phyloP scores from a whole-genome alignment of 2,113 vertebrate genomes.

The Circaetus cinerascens region DNA sequence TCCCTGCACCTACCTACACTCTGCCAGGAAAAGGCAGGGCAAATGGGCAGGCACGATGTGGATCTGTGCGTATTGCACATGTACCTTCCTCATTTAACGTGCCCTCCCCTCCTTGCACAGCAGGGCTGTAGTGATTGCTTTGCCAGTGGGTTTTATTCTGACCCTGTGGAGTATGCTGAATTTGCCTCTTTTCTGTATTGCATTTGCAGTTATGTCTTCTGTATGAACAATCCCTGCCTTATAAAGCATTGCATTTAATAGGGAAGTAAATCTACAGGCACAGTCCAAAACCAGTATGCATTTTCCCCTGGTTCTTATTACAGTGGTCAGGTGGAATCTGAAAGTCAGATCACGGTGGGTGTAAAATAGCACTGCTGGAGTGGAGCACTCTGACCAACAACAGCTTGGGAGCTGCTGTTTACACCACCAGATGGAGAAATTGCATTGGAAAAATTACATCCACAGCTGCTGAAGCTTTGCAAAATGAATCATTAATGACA shows the following conservation, averaged over 20 bases:
- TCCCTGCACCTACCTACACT: neutral
- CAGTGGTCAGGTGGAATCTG: neutral
- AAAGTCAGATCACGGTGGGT: neutral
- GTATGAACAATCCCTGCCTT: neutral
- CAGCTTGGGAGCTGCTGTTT: neutral
- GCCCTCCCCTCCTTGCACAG: neutral
- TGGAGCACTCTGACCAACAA: neutral
- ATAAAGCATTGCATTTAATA: no score
- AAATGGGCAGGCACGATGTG: fast-evolving
- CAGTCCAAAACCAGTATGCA: no score
- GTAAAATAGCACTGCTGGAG: neutral
- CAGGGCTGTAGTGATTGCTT: neutral
- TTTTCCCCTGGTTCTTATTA: fast-evolving
- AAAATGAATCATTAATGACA: fast-evolving
- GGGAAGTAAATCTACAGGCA: no score
- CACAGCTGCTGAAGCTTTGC: neutral
- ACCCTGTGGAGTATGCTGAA: neutral
- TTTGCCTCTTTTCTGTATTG: neutral
- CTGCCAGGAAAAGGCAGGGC: neutral
- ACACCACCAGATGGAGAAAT: slow-evolving; percentile 32
- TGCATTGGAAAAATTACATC: neutral
- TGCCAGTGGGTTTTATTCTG: neutral
- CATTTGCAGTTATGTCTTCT: neutral
- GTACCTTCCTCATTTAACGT: neutral
- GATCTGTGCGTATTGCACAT: fast-evolving